Base-by-base conservation (phyloP, 2,888 invertebrate genomes). In the Neocrepidodera transversa region DNA sequence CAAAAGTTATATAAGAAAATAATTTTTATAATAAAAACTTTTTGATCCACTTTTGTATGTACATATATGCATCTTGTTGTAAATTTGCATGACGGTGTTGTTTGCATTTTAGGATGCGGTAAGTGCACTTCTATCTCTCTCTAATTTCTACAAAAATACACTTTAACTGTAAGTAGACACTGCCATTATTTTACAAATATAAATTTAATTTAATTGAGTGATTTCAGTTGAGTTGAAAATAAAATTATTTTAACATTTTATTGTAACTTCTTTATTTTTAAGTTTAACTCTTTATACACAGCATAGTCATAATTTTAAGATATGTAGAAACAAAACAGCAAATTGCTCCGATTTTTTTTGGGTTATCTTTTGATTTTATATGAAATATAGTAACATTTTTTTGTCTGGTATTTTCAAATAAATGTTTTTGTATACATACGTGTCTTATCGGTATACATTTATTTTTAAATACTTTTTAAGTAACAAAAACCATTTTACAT, bases 61-160 rank as follows among this genome's bases (percentile, higher is more conserved):
- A 32, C 23, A 5, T 7, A 11, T 32, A 26, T 54, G 59, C 59
- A 59, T 58, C 55, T 53, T 50, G 35, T 49, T 57, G 45, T 50
- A 72, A 68, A 5, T 69, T 69, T 77, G 78, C 78, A 78, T 78
- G 78, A 76, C 70, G 74, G 71, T 78, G 74, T 74, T 76, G 76
- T 79, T 80, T 75, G 74, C 76, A 80, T 80, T 70, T 65, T 80
- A 81, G 80, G 80, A 80, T 71, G 79, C 79, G 81, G 80, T 81
- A 81, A 81, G 80, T 80, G 78, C 75, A 67, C 63, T 43, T 45
- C 40, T 55, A 55, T 66, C 62, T 66, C 58, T 60, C 48, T 63
- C 62, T 65, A 58, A 45, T 45, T 45, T 61, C 63, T 60, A 50
- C 57, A 57, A 62, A 45, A 65, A 65, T 59, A 68, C 69, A 68